A percentile compares a stretch with the other conserved stretches of the same genome.
These are phyloP conservation scores for Mormyrus hasselquistii DNA, from an alignment of 2,797 vertebrate genomes.

Conservation along the genomic window DNA sequence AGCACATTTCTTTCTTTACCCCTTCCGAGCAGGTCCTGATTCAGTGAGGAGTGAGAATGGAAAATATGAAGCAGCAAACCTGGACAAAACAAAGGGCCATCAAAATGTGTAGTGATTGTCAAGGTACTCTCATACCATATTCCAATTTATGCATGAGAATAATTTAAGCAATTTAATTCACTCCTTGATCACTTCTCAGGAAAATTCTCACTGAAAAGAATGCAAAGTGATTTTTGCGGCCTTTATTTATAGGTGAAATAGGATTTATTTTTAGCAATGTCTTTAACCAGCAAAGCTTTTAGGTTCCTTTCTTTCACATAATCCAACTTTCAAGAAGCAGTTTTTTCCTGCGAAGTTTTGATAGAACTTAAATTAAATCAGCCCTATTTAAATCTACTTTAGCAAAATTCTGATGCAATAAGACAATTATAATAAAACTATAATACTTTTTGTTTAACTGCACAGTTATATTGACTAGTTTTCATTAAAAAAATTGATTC, in stretches of 20 bases:
- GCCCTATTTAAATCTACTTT: background rate
- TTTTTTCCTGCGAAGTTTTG: background rate
- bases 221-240: background rate
- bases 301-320: background rate
- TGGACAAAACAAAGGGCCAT: background rate
- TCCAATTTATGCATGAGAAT: conserved; percentile 1
- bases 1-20: background rate
- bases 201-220: background rate
- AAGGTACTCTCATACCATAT: background rate
- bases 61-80: background rate
- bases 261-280: background rate
- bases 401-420: background rate
- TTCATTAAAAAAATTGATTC: background rate
- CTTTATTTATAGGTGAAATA: background rate
- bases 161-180: conserved; percentile 7
- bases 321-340: background rate
- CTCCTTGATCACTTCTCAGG: conserved; percentile 1
- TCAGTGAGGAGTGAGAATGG: background rate
- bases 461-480: background rate
- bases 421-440: background rate
- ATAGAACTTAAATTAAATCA: background rate
- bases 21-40: background rate
- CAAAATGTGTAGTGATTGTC: background rate
- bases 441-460: background rate
- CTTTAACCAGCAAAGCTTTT: background rate